A percentile compares a stretch with the other conserved stretches of the same genome.
These are phyloP conservation scores for Steatocranus sp. DNA, from an alignment of 2,797 vertebrate genomes.

Conservation along the genomic window DNA sequence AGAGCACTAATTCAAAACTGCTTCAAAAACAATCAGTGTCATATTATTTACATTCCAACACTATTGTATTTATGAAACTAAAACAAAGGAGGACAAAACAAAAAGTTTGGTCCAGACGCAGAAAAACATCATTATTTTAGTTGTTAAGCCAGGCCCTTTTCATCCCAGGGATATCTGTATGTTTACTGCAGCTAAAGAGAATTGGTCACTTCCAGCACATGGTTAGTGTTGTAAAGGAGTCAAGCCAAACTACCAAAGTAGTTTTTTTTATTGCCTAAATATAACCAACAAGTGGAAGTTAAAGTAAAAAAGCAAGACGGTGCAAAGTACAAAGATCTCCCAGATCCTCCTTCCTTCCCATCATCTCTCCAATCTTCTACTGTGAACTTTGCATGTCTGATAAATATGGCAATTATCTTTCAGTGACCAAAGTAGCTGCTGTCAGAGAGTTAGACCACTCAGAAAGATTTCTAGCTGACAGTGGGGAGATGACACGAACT, in stretches of 20 bases:
- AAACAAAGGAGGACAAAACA: background rate
- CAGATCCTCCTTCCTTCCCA: background rate
- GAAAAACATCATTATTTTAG: background rate
- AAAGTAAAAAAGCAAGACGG: fast-evolving
- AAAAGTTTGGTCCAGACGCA: background rate
- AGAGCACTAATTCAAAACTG: background rate
- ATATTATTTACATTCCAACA: background rate
- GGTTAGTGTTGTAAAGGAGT: background rate
- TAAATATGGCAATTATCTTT: background rate
- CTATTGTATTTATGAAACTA: background rate
- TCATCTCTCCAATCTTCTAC: background rate
- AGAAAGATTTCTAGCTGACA: background rate
- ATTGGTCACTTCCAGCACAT: background rate
- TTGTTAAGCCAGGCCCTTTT: fast-evolving
- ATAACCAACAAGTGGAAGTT: background rate
- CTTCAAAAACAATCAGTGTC: fast-evolving
- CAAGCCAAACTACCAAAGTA: background rate
- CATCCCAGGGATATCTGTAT: background rate
- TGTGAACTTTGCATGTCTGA: background rate
- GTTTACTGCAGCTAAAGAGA: background rate
- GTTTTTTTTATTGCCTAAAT: background rate
- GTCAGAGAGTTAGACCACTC: background rate
- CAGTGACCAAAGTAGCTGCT: background rate
- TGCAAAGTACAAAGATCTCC: background rate
- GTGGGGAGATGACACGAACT: background rate